phyloP scores from a whole-genome alignment of 2,113 vertebrate genomes.

The Tonatia bakeri region DNA sequence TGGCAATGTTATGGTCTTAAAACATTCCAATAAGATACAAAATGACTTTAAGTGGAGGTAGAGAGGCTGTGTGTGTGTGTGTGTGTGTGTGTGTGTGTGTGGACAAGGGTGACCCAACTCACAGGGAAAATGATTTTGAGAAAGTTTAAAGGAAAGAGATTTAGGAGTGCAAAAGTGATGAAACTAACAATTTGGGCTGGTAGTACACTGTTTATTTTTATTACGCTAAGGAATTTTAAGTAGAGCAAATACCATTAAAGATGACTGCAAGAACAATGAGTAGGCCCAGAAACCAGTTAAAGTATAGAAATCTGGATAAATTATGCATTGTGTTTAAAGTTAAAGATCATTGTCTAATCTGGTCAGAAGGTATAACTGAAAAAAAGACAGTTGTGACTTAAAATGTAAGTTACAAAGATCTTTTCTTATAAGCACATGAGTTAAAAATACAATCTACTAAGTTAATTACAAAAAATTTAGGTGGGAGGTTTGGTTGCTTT shows the following conservation, averaged over 20 bases:
- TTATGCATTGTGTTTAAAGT: background rate
- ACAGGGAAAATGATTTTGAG: background rate
- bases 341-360: background rate
- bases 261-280: background rate
- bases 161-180: background rate
- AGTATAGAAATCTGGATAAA: background rate
- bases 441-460: background rate
- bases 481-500: background rate
- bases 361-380: background rate
- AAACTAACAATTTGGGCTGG: background rate
- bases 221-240: background rate
- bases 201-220: background rate
- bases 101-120: background rate
- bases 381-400: background rate
- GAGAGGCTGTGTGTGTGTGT: background rate
- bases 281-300: background rate
- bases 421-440: background rate
- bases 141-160: background rate
- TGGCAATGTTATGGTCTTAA: slow-evolving; percentile 17
- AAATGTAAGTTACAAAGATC: background rate
- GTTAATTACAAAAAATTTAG: background rate
- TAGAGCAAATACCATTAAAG: background rate
- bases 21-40: background rate
- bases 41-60: background rate
- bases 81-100: background rate